Evolutionary conservation across 2,113 vertebrate genomes (phyloP), one percentile per base, ranked within the genome.

Genomic region (Stictonetta naevosa): DNA sequence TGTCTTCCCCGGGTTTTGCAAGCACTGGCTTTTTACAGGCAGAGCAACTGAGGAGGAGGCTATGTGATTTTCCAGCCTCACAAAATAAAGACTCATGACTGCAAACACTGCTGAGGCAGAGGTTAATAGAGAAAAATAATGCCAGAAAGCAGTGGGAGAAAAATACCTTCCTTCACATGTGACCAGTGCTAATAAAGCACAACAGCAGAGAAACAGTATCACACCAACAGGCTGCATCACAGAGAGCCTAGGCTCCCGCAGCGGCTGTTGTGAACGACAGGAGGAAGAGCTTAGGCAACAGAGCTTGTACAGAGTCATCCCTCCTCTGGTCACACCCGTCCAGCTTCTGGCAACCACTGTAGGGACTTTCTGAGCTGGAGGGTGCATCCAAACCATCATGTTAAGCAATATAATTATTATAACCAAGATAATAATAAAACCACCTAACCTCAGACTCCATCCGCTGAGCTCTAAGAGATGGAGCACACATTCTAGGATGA

Each of bases 401-500:
- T 97, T 94, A 88, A 93, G 93, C 95, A 97, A 96, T 56, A 36
- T 84, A 88, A 94, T 96, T 91, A 94, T 50, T 56, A 90, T 89
- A 81, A 88, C 80, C 90, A 76, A 91, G 92, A 93, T 92, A 88
- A 92, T 92, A 86, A 79, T 81, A 92, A 96, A 96, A 91, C 83
- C 90, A 86, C 90, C 90, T 93, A 96, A 95, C 79, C 90, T 93
- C 96, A 93, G 90, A 82, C 95, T 97, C 96, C 95, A 96, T 92
- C 88, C 6, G 1, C 90, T 94, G 91, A 88, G 83, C 77, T 85
- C 66, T 84, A 89, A 82, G 91, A 87, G 96, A 94, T 92, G 91
- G 95, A 96, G 93, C 83, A 78, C 85, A 97, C 86, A 69, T 89
- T 96, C 92, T 92, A 96, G 93, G 95, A 92, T 87, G 96, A 89